Conservation (phyloP, 2,113 vertebrate genomes). For the Sula dactylatra region DNA sequence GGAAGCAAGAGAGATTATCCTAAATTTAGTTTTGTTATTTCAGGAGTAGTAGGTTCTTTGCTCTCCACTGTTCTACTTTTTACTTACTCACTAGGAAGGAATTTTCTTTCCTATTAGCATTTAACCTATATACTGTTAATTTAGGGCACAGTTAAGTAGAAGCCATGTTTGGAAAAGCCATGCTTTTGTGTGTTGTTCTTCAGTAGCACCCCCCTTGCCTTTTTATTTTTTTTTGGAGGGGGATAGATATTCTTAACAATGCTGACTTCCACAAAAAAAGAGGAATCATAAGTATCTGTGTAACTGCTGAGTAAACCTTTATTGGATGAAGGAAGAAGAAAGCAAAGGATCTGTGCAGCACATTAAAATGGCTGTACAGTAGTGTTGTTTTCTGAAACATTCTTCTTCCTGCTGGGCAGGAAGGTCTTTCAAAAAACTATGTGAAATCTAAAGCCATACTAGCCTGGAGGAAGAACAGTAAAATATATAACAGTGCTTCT, state of each 20-base stretch:
- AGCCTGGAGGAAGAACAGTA: neutral
- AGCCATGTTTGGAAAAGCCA: neutral
- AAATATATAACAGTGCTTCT: neutral
- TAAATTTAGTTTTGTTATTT: neutral
- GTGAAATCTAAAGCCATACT: neutral
- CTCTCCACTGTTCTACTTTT: neutral
- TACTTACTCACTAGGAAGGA: neutral
- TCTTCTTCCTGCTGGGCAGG: neutral
- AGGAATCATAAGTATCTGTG: neutral
- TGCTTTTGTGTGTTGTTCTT: neutral
- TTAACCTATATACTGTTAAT: conserved; percentile 26
- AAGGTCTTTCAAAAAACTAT: neutral
- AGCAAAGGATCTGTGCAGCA: neutral
- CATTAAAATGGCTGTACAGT: neutral
- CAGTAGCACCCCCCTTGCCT: neutral
- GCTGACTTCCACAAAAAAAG: neutral
- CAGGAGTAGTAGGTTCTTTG: neutral
- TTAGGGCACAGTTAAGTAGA: neutral
- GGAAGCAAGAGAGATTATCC: neutral
- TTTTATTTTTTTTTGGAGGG: neutral
- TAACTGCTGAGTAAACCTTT: neutral
- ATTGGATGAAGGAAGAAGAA: neutral
- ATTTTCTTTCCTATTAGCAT: neutral
- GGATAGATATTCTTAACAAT: neutral
- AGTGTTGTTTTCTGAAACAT: neutral